phyloP scores from a whole-genome alignment of 1,140 invertebrate genomes.

The Orussus abietinus region DNA sequence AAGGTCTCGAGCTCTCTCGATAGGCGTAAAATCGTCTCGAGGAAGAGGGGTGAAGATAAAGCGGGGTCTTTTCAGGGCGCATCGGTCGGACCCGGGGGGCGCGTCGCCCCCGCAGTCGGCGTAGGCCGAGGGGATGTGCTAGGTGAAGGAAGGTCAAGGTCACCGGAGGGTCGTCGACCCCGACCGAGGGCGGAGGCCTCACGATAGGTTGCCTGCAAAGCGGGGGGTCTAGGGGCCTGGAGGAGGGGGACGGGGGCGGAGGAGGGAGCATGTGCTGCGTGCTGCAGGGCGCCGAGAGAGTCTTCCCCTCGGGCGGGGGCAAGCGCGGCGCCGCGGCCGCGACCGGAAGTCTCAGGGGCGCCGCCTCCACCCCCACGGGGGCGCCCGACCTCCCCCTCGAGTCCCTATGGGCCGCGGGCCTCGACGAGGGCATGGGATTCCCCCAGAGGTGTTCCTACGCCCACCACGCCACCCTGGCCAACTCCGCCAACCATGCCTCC shows the following conservation, averaged over 20 bases:
- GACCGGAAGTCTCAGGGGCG: slow-evolving; percentile 13
- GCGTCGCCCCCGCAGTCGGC: neutral
- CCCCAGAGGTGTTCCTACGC: slow-evolving; percentile 41
- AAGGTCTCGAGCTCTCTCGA: too few relatives aligned
- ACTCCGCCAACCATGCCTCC: slow-evolving; percentile 13
- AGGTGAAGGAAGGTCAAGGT: slow-evolving; percentile 5
- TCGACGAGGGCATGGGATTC: slow-evolving; percentile 45
- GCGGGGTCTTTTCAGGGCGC: too few relatives aligned
- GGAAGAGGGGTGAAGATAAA: slow-evolving; percentile 6
- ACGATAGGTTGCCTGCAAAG: slow-evolving; percentile 49
- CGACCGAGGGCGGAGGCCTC: slow-evolving; percentile 27
- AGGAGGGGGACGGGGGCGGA: slow-evolving; percentile 26
- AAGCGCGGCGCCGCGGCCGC: slow-evolving; percentile 24
- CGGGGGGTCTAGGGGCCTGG: slow-evolving; percentile 37
- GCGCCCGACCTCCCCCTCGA: slow-evolving; percentile 39
- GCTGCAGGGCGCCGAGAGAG: slow-evolving; percentile 40
- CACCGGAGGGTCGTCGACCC: slow-evolving; percentile 23
- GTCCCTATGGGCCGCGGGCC: slow-evolving; percentile 44
- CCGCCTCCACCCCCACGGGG: slow-evolving; percentile 19
- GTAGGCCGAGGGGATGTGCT: slow-evolving; percentile 5
- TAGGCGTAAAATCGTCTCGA: too few relatives aligned
- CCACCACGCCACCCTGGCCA: slow-evolving; percentile 29
- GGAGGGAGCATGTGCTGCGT: slow-evolving; percentile 43
- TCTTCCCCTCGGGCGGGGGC: slow-evolving; percentile 38
- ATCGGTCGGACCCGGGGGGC: too few relatives aligned